Evolutionary conservation across 2,888 invertebrate species (phyloP).

Genomic region (Drosophila pseudotakahashii): DNA sequence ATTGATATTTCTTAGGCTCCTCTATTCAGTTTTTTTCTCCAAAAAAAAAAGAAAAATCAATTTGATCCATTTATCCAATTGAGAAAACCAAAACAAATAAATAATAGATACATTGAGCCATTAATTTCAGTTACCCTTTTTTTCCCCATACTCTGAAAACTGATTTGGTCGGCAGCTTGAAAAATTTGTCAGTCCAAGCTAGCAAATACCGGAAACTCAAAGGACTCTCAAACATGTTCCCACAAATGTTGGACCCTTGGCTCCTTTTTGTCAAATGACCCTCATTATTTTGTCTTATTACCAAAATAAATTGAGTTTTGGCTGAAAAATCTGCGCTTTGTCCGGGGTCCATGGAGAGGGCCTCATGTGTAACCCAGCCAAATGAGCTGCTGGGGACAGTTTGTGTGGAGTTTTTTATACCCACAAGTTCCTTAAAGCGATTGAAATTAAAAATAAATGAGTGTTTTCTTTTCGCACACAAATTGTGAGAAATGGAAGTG

Average conservation of each 20-base stretch:
- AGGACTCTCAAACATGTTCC: slow-evolving; percentile 44
- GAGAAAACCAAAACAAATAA: neutral
- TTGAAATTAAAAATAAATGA: slow-evolving; percentile 62
- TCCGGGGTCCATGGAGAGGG: neutral
- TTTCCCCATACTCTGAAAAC: slow-evolving; percentile 1
- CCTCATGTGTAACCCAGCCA: slow-evolving; percentile 41
- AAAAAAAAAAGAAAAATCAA: neutral
- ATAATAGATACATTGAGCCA: neutral
- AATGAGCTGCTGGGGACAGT: slow-evolving; percentile 30
- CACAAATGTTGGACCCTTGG: slow-evolving; percentile 7
- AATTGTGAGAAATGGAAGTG: slow-evolving; percentile 65
- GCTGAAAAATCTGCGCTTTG: slow-evolving; percentile 56
- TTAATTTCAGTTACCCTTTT: neutral
- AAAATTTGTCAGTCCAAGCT: slow-evolving; percentile 69
- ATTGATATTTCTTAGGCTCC: too few species aligned
- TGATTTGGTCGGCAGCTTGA: slow-evolving; percentile 53
- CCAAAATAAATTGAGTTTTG: slow-evolving; percentile 79
- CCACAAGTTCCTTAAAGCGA: slow-evolving; percentile 5
- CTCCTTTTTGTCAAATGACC: slow-evolving; percentile 71
- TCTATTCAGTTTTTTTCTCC: neutral
- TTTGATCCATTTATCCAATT: neutral
- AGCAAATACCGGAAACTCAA: slow-evolving; percentile 65
- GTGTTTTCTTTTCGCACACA: slow-evolving; percentile 29
- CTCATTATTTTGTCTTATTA: slow-evolving; percentile 78
- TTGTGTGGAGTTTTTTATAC: slow-evolving; percentile 7